Evolutionary conservation across 2,888 invertebrate species (phyloP).

Genomic region (Protodeltote pygarga): DNA sequence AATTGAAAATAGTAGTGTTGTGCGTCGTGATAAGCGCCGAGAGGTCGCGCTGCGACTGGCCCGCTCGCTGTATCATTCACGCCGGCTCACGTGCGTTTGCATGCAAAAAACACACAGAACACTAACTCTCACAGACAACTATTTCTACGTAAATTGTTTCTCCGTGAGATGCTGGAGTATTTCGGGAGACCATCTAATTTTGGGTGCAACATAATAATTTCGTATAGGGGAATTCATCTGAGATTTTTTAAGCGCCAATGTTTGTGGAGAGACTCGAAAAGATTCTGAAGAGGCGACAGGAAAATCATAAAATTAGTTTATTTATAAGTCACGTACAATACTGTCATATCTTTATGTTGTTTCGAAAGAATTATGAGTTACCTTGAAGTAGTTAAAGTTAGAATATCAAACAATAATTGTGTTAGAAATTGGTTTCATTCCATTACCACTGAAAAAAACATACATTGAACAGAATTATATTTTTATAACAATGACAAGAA

Average conservation of each 20-base stretch:
- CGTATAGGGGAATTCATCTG: constrained; percentile 19
- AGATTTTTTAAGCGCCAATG: neutral
- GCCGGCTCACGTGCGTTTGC: constrained; percentile 79
- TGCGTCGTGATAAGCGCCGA: constrained; percentile 78
- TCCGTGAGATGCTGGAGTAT: constrained; percentile 35
- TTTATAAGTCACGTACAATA: constrained; percentile 23
- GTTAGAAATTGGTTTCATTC: constrained; percentile 19
- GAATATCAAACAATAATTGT: constrained; percentile 13
- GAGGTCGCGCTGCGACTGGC: constrained; percentile 81
- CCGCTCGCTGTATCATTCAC: constrained; percentile 73
- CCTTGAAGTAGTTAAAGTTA: constrained; percentile 24
- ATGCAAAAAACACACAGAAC: constrained; percentile 81
- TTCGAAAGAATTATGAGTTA: constrained; percentile 11
- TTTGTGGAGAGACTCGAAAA: neutral
- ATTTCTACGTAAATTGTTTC: constrained; percentile 50
- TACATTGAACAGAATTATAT: constrained; percentile 18
- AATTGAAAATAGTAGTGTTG: constrained; percentile 66
- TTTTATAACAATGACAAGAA: constrained; percentile 36
- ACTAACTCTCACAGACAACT: constrained; percentile 65
- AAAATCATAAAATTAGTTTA: constrained; percentile 19
- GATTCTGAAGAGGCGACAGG: neutral
- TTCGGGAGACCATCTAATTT: constrained; percentile 41
- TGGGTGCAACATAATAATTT: constrained; percentile 41
- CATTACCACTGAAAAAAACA: constrained; percentile 4
- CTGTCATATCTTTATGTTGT: constrained; percentile 6